Conservation (phyloP, 1,140 invertebrate species). For the Drosophila willistoni region DNA sequence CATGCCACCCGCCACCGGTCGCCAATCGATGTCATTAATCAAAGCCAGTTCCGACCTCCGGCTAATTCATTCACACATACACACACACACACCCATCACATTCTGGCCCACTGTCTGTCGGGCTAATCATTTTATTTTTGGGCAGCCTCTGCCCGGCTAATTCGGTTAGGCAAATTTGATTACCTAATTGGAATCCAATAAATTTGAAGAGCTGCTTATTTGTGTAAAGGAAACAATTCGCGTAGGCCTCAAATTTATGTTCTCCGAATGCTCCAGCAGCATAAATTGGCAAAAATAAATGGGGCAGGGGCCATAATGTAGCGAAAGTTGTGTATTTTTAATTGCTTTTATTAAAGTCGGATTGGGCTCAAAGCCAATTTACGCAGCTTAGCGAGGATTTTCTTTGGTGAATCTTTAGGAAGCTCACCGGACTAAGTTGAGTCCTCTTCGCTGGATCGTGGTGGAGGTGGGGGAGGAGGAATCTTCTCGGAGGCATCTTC, state of each 20-base stretch:
- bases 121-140: constrained; percentile 55
- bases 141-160: constrained; percentile 53
- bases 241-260: constrained; percentile 47
- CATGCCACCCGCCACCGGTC: neutral
- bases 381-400: neutral
- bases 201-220: constrained; percentile 67
- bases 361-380: neutral
- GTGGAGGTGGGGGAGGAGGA: neutral
- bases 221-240: constrained; percentile 49
- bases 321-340: neutral
- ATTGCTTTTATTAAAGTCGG: constrained; percentile 1
- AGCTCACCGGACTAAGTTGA: neutral
- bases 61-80: constrained; percentile 84
- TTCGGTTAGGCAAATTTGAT: constrained; percentile 75
- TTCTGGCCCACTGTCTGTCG: constrained; percentile 3
- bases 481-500: neutral
- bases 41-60: constrained; percentile 38
- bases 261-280: neutral
- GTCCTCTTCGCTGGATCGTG: neutral
- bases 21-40: constrained; percentile 66
- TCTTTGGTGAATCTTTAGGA: neutral
- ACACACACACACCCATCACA: constrained; percentile 21
- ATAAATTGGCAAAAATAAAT: neutral
- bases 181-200: constrained; percentile 77
- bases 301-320: neutral